These are phyloP conservation scores for Ceratina calcarata DNA, from an alignment of 1,140 invertebrate species.

Conservation along the genomic window DNA sequence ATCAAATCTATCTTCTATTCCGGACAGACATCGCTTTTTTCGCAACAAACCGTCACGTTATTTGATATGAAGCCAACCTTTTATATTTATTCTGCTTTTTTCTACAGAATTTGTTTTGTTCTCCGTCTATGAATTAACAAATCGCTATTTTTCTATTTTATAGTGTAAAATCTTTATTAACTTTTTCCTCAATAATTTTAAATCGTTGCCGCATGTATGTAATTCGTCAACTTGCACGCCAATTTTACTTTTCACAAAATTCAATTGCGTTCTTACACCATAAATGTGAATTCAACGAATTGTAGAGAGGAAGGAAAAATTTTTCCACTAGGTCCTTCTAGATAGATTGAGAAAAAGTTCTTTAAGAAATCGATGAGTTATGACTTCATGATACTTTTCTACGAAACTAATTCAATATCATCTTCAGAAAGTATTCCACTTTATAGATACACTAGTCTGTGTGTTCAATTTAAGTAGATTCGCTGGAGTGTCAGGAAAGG, in stretches of 20 bases:
- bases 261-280: conserved; percentile 44
- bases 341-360: too few species aligned
- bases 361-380: too few species aligned
- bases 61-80: conserved; percentile 17
- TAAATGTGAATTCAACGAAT: conserved; percentile 40
- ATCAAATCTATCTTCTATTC: conserved; percentile 40
- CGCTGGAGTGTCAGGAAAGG: not conserved
- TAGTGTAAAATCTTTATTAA: too few species aligned
- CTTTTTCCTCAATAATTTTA: too few species aligned
- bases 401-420: too few species aligned
- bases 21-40: conserved; percentile 24
- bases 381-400: too few species aligned
- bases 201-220: too few species aligned
- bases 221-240: conserved; percentile 39
- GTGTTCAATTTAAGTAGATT: not conserved
- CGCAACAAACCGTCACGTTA: conserved; percentile 30
- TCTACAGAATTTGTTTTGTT: too few species aligned
- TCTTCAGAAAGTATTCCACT: too few species aligned
- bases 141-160: too few species aligned
- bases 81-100: conserved; percentile 33
- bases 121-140: too few species aligned
- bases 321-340: not conserved
- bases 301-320: not conserved
- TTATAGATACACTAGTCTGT: too few species aligned
- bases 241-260: conserved; percentile 22